phyloP scores from a whole-genome alignment of 2,113 vertebrate genomes.

The Xiphorhynchus elegans region DNA sequence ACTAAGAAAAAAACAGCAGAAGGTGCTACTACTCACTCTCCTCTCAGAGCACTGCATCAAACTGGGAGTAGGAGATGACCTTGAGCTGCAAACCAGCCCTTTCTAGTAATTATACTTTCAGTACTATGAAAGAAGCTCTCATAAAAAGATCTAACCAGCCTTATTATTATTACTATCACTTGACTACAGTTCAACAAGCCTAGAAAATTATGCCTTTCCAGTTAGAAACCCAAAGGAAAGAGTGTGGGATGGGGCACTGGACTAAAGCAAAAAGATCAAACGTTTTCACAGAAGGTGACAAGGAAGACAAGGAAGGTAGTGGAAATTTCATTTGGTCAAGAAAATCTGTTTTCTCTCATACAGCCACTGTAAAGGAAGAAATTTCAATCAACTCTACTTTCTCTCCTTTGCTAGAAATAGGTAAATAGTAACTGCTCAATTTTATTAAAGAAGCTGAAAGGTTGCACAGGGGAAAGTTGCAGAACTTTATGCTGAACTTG shows the following conservation, averaged over 20 bases:
- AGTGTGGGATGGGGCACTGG: not conserved
- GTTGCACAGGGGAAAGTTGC: not conserved
- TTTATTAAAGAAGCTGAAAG: not conserved
- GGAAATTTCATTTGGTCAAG: not conserved
- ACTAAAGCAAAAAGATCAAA: not conserved
- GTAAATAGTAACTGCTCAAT: not conserved
- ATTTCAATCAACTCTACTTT: not conserved
- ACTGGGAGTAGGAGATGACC: not conserved
- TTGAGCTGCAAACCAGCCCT: not conserved
- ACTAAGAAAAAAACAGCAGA: not conserved
- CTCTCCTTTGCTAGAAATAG: not conserved
- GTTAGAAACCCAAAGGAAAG: not conserved
- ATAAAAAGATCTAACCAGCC: not conserved
- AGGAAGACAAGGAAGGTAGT: not conserved
- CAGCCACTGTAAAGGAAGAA: not conserved
- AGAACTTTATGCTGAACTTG: not conserved
- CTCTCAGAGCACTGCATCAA: not conserved
- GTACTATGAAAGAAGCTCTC: not conserved
- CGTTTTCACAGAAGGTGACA: not conserved
- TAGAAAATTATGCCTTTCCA: not conserved
- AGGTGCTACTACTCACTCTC: not conserved
- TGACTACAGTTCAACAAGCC: not conserved
- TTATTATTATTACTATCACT: not conserved
- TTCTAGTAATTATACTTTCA: not conserved
- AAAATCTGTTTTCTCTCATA: not conserved